Conservation (phyloP, 2,113 vertebrate species). For the Strix uralensis region DNA sequence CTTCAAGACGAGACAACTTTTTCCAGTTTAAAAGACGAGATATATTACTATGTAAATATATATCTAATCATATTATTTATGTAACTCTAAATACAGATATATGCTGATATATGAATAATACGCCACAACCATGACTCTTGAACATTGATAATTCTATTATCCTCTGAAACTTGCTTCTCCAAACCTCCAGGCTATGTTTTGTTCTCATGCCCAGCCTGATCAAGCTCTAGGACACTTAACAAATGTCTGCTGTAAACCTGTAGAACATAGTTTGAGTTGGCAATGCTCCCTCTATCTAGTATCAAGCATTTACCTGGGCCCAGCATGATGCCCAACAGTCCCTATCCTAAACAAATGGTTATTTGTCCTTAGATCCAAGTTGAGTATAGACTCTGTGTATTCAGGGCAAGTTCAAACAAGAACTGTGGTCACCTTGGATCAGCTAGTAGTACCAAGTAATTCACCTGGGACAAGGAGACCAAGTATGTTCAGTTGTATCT, state of each 20-base stretch:
- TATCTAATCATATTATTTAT: neutral
- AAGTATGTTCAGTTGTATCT: neutral
- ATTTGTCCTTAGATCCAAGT: neutral
- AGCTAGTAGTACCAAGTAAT: neutral
- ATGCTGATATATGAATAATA: neutral
- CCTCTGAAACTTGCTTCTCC: neutral
- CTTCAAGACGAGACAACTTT: neutral
- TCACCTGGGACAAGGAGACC: neutral
- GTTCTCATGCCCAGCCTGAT: neutral
- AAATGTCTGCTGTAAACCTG: neutral
- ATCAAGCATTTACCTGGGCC: neutral
- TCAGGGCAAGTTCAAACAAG: neutral
- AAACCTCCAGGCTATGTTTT: neutral
- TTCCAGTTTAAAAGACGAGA: neutral
- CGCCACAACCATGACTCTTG: neutral
- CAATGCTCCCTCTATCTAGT: rapidly evolving
- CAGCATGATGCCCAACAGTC: neutral
- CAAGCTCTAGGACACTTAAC: neutral
- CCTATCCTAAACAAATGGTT: neutral
- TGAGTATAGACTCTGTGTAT: neutral
- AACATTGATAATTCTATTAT: neutral
- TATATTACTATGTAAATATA: neutral
- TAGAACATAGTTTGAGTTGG: neutral
- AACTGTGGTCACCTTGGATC: neutral
- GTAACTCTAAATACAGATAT: neutral